Percentiles rank a stretch among this genome's conserved stretches.
Evolutionary conservation across 2,888 invertebrate species (phyloP).

Genomic region (Dimorphilus gyrociliatus): DNA sequence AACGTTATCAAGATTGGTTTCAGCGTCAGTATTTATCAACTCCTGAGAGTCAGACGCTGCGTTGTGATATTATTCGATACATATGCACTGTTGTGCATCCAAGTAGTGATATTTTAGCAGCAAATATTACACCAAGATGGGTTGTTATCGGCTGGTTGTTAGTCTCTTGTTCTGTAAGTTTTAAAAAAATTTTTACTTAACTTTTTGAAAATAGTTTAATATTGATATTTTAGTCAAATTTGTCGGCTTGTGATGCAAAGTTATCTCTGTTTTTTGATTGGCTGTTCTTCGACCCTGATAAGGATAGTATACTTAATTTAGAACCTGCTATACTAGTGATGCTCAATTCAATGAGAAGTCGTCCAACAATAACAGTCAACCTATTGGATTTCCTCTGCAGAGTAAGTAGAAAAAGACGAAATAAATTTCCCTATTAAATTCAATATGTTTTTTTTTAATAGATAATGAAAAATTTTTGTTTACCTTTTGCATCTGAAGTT

Average conservation of each 20-base stretch:
- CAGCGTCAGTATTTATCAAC: conserved; percentile 76
- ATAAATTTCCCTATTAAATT: conserved; percentile 1
- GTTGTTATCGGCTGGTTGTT: conserved; percentile 84
- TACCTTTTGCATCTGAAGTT: conserved; percentile 59
- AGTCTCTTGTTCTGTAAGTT: conserved; percentile 57
- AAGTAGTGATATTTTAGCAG: conserved; percentile 73
- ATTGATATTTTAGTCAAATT: conserved; percentile 52
- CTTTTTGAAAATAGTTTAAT: conserved; percentile 1
- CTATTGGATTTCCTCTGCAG: conserved; percentile 73
- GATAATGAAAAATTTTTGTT: conserved; percentile 73
- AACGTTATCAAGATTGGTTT: conserved; percentile 86
- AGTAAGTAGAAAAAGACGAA: conserved; percentile 33
- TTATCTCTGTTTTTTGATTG: conserved; percentile 81
- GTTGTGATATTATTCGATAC: conserved; percentile 81
- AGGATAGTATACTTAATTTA: conserved; percentile 79
- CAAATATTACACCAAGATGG: conserved; percentile 88
- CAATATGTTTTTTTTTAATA: conserved; percentile 38
- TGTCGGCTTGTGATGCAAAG: conserved; percentile 76
- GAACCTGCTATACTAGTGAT: conserved; percentile 83
- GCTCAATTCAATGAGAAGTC: conserved; percentile 79
- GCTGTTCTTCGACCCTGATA: conserved; percentile 74
- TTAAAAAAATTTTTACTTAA: conserved; percentile 3
- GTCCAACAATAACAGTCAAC: conserved; percentile 74
- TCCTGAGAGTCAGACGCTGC: conserved; percentile 70
- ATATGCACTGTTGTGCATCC: conserved; percentile 86